Evolutionary conservation across 1,140 invertebrate genomes (phyloP), one percentile per base, ranked within the genome.

Genomic region (Sarcophaga peregrina): DNA sequence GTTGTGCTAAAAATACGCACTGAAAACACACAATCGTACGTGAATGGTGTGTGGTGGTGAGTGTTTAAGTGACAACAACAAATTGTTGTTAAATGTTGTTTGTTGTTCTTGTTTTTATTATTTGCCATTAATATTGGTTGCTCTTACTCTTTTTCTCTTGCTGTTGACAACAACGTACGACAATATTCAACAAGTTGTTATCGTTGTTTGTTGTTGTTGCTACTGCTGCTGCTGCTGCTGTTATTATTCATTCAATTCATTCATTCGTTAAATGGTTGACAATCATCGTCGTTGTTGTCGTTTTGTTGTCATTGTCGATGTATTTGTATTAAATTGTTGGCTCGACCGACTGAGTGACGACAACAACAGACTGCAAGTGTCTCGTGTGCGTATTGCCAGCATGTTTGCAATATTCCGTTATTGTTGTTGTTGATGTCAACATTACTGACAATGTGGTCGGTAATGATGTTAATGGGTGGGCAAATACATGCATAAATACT

Each of bases 151-250:
- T 78, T n/a, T 47, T 8, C 68, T 81, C 48, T 81, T 62, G 20
- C 17, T 81, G 78, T 58, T 15, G 78, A 13, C 74, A 47, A 20
- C 47, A 47, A 78, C 75, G 47, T n/a, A n/a, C 20, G 17, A 37
- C 25, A 37, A 72, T 25, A 72, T 78, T 78, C 75, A 78, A 78
- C 75, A 78, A 68, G 80, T 81, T 81, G 80, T 81, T 81, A 81
- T 81, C 80, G 54, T 78, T 78, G 7, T 50, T 46, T 81, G 80
- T 46, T 54, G 45, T 45, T 54, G 78, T 15, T 80, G 78, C 78
- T 80, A 13, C 9, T 52, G 80, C 45, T 52, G 54, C 48, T 74
- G 58, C 47, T 50, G 58, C 17, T 58, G 46, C 20, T 52, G 47
- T 81, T 68, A 58, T 74, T 81, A 50, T 72, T 78, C 75, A 78